Evolutionary conservation across 2,797 vertebrate species (phyloP), one percentile per base, ranked within the genome.

Genomic region (Muscicapa striata): DNA sequence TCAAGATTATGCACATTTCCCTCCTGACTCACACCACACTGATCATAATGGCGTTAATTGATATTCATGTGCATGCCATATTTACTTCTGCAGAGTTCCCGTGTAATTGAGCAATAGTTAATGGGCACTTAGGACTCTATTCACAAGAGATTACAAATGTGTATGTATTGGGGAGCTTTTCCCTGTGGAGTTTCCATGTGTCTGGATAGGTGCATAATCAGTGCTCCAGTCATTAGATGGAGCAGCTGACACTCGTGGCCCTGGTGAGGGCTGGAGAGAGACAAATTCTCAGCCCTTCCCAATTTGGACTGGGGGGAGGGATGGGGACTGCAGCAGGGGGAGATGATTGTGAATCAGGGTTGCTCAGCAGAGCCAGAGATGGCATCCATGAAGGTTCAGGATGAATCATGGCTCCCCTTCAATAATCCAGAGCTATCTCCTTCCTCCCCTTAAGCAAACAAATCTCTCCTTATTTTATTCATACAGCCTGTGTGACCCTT

Each of bases 141-240:
- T 97, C 96, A 97, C 78, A 91, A 66, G 96, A 96, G 95, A 97
- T 93, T 92, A 95, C 91, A 69, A 93, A 95, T 92, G 86, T 67
- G 73, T 96, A 87, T 87, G 51, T 87, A 82, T 41, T 91, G 89
- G 95, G 88, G 94, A 92, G 96, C 91, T 96, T 96, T 97, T 89
- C 95, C 97, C 96, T 90, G 76, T 45, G 83, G 85, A 82, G 59
- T 86, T 90, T 94, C 92, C 91, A 81, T 89, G 89, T 97, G 95
- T 97, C 97, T 96, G 96, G 94, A 95, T 96, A 96, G 96, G 94
- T 96, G 83, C 92, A 96, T 96, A 97, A 97, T 96, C 96, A 96
- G 92, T 15, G 6, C 2, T 0, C 62, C 87, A 96, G 92, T 94
- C 96, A 97, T 95, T 93, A 97, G 92, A 81, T 78, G 66, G 78